Conservation (phyloP, 1,140 invertebrate genomes). For the Panonychus citri region DNA sequence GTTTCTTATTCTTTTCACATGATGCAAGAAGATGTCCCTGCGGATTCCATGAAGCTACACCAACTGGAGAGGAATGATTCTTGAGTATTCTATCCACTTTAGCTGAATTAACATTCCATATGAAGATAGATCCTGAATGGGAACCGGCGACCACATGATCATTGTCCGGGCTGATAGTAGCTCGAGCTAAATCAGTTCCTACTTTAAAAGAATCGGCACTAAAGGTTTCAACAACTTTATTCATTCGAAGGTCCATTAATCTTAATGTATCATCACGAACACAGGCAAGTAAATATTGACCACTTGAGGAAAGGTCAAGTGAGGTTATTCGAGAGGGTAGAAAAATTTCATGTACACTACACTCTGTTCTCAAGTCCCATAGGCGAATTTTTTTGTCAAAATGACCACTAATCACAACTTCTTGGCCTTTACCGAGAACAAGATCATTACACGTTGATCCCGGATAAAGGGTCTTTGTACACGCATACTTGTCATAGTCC, state of each 20-base stretch:
- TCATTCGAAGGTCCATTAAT: constrained; percentile 77
- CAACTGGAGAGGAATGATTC: constrained; percentile 62
- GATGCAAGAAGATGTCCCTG: constrained; percentile 57
- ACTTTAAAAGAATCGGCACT: constrained; percentile 82
- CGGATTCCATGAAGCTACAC: constrained; percentile 75
- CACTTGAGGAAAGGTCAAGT: constrained; percentile 70
- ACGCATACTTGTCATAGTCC: constrained; percentile 41
- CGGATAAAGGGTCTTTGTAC: constrained; percentile 84
- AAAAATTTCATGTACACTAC: constrained; percentile 46
- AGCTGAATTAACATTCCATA: constrained; percentile 61
- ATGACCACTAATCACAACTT: constrained; percentile 88
- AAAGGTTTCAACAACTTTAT: constrained; percentile 65
- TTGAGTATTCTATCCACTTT: constrained; percentile 61
- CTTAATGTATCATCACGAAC: constrained; percentile 82
- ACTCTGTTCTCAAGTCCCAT: constrained; percentile 59
- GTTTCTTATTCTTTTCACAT: constrained; percentile 59
- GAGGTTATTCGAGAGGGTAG: constrained; percentile 85
- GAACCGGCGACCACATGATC: constrained; percentile 69
- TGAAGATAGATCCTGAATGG: constrained; percentile 62
- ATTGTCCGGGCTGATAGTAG: constrained; percentile 70
- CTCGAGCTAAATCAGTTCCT: constrained; percentile 74
- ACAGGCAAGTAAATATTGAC: constrained; percentile 64
- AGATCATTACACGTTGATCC: constrained; percentile 89
- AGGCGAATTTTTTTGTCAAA: constrained; percentile 90
- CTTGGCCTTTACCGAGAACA: constrained; percentile 59